phyloP scores from a whole-genome alignment of 2,113 vertebrate genomes.

The Microcebus murinus region DNA sequence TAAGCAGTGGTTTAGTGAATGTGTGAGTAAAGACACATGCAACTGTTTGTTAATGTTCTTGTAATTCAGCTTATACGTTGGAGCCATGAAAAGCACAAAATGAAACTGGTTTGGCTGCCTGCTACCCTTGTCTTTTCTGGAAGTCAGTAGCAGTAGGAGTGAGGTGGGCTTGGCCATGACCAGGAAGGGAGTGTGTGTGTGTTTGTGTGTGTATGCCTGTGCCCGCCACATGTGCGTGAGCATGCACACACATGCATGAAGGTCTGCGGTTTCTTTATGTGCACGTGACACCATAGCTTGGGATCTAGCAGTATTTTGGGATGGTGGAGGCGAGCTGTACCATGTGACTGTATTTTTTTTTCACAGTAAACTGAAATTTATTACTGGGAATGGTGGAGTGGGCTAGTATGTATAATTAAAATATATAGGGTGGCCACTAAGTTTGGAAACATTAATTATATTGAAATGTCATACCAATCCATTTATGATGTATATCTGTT shows the following conservation, averaged over 20 bases:
- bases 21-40: accelerated
- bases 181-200: neutral
- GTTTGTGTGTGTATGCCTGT: too few species aligned
- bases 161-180: neutral
- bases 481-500: neutral
- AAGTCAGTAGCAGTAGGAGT: too few species aligned
- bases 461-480: neutral
- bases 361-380: neutral
- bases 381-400: neutral
- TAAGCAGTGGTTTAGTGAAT: neutral
- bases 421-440: neutral
- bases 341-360: neutral
- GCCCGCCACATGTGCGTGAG: too few species aligned
- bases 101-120: too few species aligned
- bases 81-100: neutral
- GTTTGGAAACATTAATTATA: neutral
- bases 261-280: neutral
- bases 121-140: neutral
- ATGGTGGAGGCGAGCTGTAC: neutral
- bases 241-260: accelerated
- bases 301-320: neutral
- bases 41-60: neutral
- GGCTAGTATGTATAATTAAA: neutral
- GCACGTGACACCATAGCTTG: neutral
- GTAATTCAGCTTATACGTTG: neutral